Evolutionary conservation across 2,113 vertebrate genomes (phyloP).

Genomic region (Cochlearius cochlearius): DNA sequence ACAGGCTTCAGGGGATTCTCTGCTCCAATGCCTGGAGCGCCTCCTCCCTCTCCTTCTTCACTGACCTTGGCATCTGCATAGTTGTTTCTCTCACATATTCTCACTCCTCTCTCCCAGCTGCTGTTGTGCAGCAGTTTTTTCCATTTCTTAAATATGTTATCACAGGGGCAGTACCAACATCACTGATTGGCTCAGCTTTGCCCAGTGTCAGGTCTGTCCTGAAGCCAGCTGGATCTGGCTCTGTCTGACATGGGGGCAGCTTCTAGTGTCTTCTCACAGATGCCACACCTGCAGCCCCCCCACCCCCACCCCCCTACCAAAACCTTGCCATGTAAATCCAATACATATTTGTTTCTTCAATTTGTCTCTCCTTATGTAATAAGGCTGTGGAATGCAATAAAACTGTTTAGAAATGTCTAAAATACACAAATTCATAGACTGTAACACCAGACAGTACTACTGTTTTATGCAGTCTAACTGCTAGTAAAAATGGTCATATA

Average conservation of each 20-base stretch:
- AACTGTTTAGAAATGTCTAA: background rate
- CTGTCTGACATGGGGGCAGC: background rate
- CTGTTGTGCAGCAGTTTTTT: background rate
- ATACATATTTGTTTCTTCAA: background rate
- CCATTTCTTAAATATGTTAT: background rate
- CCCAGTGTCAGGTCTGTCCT: background rate
- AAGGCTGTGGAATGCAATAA: background rate
- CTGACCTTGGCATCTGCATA: background rate
- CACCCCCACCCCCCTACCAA: too few species aligned
- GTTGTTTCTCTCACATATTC: background rate
- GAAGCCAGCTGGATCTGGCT: background rate
- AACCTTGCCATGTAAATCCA: background rate
- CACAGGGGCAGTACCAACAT: fast-evolving
- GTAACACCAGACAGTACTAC: background rate
- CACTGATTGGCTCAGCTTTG: background rate
- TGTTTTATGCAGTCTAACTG: background rate
- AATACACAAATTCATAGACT: background rate
- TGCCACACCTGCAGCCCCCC: background rate
- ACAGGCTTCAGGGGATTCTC: background rate
- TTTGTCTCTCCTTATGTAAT: background rate
- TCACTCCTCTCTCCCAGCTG: background rate
- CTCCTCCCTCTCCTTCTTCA: background rate
- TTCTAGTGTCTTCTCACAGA: background rate
- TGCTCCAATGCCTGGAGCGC: background rate
- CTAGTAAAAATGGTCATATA: background rate